phyloP scores from a whole-genome alignment of 1,140 invertebrate species.

The Lucilia cuprina region DNA sequence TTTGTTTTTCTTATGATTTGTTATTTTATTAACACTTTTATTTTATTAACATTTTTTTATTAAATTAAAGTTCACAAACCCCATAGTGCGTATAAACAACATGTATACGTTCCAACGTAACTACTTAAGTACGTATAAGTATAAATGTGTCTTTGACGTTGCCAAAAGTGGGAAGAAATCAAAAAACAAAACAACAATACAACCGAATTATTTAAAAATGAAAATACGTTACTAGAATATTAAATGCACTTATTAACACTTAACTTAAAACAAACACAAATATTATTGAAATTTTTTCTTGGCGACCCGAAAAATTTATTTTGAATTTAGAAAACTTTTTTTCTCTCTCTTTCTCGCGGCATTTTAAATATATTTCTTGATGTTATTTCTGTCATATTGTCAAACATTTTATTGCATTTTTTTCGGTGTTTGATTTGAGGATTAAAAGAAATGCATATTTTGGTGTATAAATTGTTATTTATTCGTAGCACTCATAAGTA shows the following conservation, averaged over 20 bases:
- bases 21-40: too few relatives aligned
- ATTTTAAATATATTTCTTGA: not conserved
- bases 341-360: not conserved
- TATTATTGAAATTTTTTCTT: not conserved
- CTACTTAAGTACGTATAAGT: not conserved
- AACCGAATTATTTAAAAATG: slow-evolving; percentile 1
- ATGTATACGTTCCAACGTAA: not conserved
- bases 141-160: slow-evolving; percentile 25
- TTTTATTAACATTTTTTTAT: too few relatives aligned
- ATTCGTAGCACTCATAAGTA: not conserved
- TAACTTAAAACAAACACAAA: not conserved
- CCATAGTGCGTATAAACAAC: not conserved
- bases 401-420: not conserved
- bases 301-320: slow-evolving; percentile 10
- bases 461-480: not conserved
- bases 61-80: not conserved
- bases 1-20: too few relatives aligned
- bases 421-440: not conserved
- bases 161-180: slow-evolving; percentile 31
- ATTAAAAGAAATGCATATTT: not conserved
- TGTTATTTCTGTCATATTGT: not conserved
- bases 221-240: slow-evolving; percentile 1
- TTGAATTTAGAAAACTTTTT: slow-evolving; percentile 19
- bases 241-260: slow-evolving; percentile 7
- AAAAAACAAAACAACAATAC: slow-evolving; percentile 21